Base-by-base conservation (phyloP, 2,888 invertebrate genomes). In the Thymelicus lineola region DNA sequence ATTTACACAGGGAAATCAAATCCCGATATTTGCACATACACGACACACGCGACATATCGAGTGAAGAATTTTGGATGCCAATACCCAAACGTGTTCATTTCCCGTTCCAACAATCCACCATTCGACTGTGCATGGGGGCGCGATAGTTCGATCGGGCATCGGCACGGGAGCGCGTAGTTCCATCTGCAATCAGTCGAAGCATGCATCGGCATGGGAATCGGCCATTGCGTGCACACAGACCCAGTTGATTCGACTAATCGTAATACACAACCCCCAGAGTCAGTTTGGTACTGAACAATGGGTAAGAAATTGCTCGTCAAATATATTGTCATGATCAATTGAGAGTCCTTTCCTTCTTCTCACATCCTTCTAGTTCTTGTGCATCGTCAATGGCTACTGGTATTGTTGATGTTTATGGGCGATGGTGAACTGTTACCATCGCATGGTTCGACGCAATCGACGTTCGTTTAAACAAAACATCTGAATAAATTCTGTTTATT, bases 1-100 rank as follows among this genome's bases (percentile, higher is more conserved):
- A 15, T 20, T 20, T 20, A 28, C 1, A 15, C 14, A 55, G 28
- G 28, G 7, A 28, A 55, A 20, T 28, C 53, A 7, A 55, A 55
- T 28, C 28, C 20, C 28, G 28, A 55, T 28, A 55, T 55, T 12
- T 55, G 53, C 28, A 28, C 28, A 28, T 5, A 28, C 4, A 28
- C 53, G 28, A 55, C 12, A 28, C 14, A 28, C 20, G 28, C 28
- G 28, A 28, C 50, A 17, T 36, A 20, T 28, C 15, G 9, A 36
- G 7, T 15, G 14, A 55, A 35, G 50, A 61, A 55, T 61, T 67
- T 61, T 53, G 53, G 53, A 50, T 53, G 55, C 45, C 61, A 67
- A 61, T 67, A 14, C 61, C 53, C 67, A 62, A 55, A 46, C 45
- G 55, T 61, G 67, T 68, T 68, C 53, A 68, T 68, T 61, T 55